Percentiles rank a stretch among this genome's conserved stretches.
These are phyloP conservation scores for Apistogramma diplotaenia DNA, from an alignment of 2,113 vertebrate species.

Conservation along the genomic window DNA sequence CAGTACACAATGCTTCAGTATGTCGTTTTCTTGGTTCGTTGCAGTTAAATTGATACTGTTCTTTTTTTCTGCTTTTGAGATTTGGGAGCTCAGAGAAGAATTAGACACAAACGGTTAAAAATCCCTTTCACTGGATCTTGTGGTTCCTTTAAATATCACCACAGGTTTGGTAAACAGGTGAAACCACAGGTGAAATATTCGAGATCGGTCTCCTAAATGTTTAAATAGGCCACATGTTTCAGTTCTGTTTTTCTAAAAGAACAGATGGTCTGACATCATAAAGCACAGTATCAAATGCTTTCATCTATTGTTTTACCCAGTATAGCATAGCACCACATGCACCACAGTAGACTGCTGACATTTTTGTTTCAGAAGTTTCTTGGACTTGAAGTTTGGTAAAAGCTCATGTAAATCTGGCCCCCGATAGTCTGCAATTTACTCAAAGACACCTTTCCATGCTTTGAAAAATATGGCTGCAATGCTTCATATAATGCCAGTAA, in stretches of 20 bases:
- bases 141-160: slow-evolving; percentile 29
- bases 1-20: not conserved
- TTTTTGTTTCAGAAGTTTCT: slow-evolving; percentile 7
- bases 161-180: slow-evolving; percentile 3
- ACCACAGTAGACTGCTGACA: slow-evolving; percentile 21
- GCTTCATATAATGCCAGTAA: slow-evolving; percentile 17
- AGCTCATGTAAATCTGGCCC: slow-evolving; percentile 18
- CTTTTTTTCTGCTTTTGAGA: not conserved
- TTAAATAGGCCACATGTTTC: not conserved
- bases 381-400: slow-evolving; percentile 19
- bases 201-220: not conserved
- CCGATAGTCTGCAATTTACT: slow-evolving; percentile 17
- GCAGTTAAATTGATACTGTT: not conserved
- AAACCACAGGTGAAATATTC: not conserved
- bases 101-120: slow-evolving; percentile 35
- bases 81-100: slow-evolving; percentile 8
- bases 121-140: slow-evolving; percentile 72
- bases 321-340: slow-evolving; percentile 51
- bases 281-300: not conserved
- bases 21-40: slow-evolving; percentile 6
- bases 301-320: not conserved
- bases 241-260: not conserved
- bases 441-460: not conserved
- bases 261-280: not conserved
- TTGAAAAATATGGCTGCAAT: slow-evolving; percentile 8